Base-by-base conservation (phyloP, 1,140 invertebrate species). In the Heliconius hewitsoni region DNA sequence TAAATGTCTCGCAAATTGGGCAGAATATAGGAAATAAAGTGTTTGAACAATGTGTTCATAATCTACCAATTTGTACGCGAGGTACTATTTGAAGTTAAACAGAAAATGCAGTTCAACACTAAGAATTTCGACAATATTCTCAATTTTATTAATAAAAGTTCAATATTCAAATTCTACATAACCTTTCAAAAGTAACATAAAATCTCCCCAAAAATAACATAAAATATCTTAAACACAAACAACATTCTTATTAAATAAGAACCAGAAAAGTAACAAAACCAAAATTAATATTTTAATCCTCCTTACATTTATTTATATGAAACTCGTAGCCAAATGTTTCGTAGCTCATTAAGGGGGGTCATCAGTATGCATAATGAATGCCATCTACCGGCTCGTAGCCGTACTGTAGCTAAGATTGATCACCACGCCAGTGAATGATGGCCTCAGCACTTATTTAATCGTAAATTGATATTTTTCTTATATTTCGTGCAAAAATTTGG, bases 321-420 rank as follows among this genome's bases (percentile, higher is more conserved):
- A 66, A 27, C 13, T 66, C 60, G 74, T 79, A 74, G 79, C 76
- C 77, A 83, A 82, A 83, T 80, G 87, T 90, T 89, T 86, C 84
- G 84, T 88, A 89, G 90, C 90, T 95, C 94, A 95, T 95, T 95
- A 95, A 86, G 77, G 83, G 81, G 82, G 94, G 94, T 95, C 95
- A 95, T 95, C 95, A 95, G 95, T 95, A 95, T 95, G 93, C 95
- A 95, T 95, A 95, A 95, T 94, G 90, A 95, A 95, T 95, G 89
- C 93, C 93, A 93, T 88, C 91, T 91, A 89, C 83, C 84, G 83
- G 84, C 75, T 74, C 74, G 78, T 79, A 85, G 81, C 81, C 78
- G 89, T 90, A 93, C 92, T 90, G 87, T 80, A 84, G 85, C 71
- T 74, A 83, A 90, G 90, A 92, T 92, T 89, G 91, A 92, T 93